phyloP scores from a whole-genome alignment of 2,888 invertebrate genomes.

The Diadegma fenestrale region DNA sequence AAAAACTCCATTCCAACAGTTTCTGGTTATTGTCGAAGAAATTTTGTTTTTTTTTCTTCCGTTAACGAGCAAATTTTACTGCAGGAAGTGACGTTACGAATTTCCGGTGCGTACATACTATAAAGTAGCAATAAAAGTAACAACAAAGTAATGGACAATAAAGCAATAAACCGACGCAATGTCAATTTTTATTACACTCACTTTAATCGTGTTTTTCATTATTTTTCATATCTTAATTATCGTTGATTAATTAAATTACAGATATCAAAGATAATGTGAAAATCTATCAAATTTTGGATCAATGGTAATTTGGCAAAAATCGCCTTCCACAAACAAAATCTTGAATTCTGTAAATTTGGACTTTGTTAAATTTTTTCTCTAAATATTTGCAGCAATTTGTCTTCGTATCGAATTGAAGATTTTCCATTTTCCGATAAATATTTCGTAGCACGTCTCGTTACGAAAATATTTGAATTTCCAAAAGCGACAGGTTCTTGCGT shows the following conservation, averaged over 20 bases:
- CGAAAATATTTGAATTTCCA: neutral
- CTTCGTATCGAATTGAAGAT: neutral
- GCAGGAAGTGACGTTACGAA: neutral
- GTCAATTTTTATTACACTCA: neutral
- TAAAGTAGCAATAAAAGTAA: neutral
- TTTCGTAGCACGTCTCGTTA: neutral
- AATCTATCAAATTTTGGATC: neutral
- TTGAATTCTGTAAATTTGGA: neutral
- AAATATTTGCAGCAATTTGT: neutral
- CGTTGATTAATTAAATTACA: neutral
- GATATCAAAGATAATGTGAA: neutral
- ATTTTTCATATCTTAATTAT: neutral
- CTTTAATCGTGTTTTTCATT: neutral
- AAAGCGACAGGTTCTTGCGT: neutral
- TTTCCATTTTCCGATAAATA: neutral
- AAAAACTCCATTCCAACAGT: neutral
- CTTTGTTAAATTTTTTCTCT: neutral
- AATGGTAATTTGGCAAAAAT: neutral
- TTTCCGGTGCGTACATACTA: constrained; percentile 1
- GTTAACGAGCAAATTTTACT: neutral
- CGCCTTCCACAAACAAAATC: neutral
- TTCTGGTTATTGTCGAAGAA: neutral
- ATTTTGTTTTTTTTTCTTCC: neutral
- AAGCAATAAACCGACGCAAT: neutral
- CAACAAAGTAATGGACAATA: neutral